Evolutionary conservation across 2,113 vertebrate species (phyloP).

Genomic region (Apistogramma diplotaenia): DNA sequence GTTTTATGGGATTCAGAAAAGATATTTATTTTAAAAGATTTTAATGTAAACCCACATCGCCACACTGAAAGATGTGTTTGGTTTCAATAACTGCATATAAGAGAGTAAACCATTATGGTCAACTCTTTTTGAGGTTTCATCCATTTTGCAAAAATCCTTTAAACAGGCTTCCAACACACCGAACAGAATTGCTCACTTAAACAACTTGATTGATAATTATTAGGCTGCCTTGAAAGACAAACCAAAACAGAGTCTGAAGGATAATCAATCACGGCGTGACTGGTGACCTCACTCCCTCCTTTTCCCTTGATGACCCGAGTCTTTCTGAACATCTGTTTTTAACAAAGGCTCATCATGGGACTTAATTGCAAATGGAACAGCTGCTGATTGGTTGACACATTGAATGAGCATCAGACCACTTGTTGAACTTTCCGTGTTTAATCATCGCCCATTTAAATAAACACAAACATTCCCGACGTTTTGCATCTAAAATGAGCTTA

Average conservation of each 20-base stretch:
- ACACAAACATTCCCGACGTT: neutral
- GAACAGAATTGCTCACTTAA: neutral
- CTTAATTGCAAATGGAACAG: neutral
- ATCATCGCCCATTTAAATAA: neutral
- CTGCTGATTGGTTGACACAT: slow-evolving; percentile 11
- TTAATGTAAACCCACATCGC: neutral
- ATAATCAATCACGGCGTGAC: neutral
- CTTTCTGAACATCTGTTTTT: slow-evolving; percentile 14
- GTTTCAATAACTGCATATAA: neutral
- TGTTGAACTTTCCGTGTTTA: slow-evolving; percentile 4
- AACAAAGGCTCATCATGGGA: neutral
- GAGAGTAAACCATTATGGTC: neutral
- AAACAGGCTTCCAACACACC: neutral
- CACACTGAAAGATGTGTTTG: neutral
- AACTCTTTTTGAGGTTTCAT: neutral
- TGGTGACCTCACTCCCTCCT: neutral
- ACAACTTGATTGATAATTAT: neutral
- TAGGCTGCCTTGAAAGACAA: slow-evolving; percentile 19
- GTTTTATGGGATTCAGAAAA: neutral
- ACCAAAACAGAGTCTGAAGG: slow-evolving; percentile 13
- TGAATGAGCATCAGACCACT: neutral
- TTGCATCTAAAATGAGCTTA: neutral
- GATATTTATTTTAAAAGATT: neutral
- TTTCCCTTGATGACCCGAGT: neutral
- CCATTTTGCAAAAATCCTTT: neutral